These are phyloP conservation scores for Mylabris phalerata DNA, from an alignment of 1,140 invertebrate species.

Conservation along the genomic window DNA sequence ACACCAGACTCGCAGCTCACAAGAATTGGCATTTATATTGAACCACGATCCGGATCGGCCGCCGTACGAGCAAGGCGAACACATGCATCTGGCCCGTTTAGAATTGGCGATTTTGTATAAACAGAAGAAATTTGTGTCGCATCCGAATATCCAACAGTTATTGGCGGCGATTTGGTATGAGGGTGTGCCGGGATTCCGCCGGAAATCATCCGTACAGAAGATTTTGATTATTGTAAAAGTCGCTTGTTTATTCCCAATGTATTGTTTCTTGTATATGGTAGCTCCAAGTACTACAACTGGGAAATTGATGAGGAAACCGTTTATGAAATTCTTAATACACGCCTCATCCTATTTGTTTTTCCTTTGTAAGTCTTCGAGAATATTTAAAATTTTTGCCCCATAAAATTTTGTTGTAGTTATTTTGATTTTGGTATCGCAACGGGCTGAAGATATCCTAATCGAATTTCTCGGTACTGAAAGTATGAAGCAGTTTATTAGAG, in stretches of 20 bases:
- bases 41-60: constrained; percentile 70
- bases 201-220: constrained; percentile 64
- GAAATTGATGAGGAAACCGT: constrained; percentile 77
- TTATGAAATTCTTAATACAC: constrained; percentile 92
- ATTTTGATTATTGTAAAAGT: constrained; percentile 65
- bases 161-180: constrained; percentile 89
- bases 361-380: constrained; percentile 57
- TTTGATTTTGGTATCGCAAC: constrained; percentile 78
- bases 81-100: constrained; percentile 71
- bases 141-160: constrained; percentile 89
- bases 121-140: constrained; percentile 93
- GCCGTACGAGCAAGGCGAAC: constrained; percentile 60
- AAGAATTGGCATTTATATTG: constrained; percentile 87
- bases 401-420: constrained; percentile 53
- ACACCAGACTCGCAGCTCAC: constrained; percentile 81
- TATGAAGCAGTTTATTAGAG: constrained; percentile 53
- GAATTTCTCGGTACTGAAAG: constrained; percentile 62
- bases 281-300: constrained; percentile 69
- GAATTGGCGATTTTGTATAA: constrained; percentile 87
- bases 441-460: constrained; percentile 69
- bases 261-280: constrained; percentile 75
- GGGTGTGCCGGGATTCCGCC: constrained; percentile 78
- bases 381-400: background rate
- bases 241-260: constrained; percentile 76
- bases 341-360: constrained; percentile 89